Conservation (phyloP, 1,140 invertebrate species). For the Tetramorium alpestre region DNA sequence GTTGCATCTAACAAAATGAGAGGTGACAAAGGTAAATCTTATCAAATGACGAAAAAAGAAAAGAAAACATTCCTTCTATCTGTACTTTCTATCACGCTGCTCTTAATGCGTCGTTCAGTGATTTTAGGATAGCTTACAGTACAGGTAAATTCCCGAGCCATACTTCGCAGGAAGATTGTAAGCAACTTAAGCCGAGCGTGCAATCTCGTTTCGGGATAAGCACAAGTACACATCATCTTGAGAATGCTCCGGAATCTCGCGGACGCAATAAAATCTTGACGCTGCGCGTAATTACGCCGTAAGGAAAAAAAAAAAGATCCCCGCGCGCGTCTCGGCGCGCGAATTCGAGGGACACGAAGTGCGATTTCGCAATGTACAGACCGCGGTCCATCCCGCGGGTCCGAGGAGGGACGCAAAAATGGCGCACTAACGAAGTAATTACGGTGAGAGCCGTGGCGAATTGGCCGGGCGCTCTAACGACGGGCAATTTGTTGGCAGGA, state of each 20-base stretch:
- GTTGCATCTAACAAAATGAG: neutral
- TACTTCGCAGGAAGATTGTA: neutral
- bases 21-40: neutral
- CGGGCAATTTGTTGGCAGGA: constrained; percentile 42
- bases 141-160: neutral
- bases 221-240: neutral
- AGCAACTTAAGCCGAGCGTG: neutral
- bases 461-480: constrained; percentile 44
- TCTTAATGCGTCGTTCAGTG: neutral
- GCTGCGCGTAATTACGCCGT: constrained; percentile 20
- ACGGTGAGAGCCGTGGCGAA: constrained; percentile 49
- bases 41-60: neutral
- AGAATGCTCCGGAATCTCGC: constrained; percentile 13
- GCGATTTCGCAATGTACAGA: constrained; percentile 9
- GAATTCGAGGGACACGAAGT: neutral
- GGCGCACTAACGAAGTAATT: constrained; percentile 58
- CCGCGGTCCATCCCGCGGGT: constrained; percentile 8
- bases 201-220: constrained; percentile 20
- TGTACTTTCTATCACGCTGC: neutral
- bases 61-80: neutral
- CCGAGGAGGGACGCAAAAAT: constrained; percentile 17
- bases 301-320: constrained; percentile 8
- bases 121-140: neutral
- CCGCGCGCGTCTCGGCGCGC: neutral
- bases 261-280: constrained; percentile 38